phyloP scores from a whole-genome alignment of 2,797 vertebrate species.

The Emys orbicularis region DNA sequence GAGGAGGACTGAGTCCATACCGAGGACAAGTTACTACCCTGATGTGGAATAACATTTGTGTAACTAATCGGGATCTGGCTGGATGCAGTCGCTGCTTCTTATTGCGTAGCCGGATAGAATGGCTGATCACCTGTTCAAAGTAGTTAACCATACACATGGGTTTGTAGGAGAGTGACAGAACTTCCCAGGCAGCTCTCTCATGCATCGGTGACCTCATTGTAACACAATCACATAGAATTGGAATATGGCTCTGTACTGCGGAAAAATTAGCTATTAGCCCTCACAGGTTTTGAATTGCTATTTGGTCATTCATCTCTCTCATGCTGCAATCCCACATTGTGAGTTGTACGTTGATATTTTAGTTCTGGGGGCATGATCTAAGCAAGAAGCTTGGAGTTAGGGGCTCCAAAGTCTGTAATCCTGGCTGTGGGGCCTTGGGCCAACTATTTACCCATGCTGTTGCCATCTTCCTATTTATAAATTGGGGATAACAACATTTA shows the following conservation, averaged over 20 bases:
- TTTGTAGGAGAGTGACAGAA: not conserved
- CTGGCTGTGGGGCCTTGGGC: not conserved
- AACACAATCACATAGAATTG: not conserved
- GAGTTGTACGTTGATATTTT: not conserved
- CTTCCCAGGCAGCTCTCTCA: not conserved
- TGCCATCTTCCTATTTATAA: slow-evolving; percentile 5
- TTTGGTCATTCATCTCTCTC: not conserved
- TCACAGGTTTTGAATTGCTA: not conserved
- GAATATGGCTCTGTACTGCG: not conserved
- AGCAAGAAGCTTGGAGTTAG: not conserved
- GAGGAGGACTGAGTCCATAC: not conserved
- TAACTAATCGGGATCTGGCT: slow-evolving; percentile 10
- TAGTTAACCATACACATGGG: not conserved
- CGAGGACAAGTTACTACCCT: not conserved
- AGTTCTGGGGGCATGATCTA: not conserved
- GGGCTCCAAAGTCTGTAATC: not conserved
- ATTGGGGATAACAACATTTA: not conserved
- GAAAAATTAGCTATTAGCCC: not conserved
- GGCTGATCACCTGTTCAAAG: slow-evolving; percentile 26
- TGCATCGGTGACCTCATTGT: not conserved
- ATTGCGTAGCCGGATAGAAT: not conserved
- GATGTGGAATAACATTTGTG: not conserved
- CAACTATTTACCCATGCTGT: not conserved
- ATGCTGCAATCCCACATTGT: not conserved
- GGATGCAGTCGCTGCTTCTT: not conserved